Conservation (phyloP, 2,888 invertebrate species). For the Mystacides longicornis region DNA sequence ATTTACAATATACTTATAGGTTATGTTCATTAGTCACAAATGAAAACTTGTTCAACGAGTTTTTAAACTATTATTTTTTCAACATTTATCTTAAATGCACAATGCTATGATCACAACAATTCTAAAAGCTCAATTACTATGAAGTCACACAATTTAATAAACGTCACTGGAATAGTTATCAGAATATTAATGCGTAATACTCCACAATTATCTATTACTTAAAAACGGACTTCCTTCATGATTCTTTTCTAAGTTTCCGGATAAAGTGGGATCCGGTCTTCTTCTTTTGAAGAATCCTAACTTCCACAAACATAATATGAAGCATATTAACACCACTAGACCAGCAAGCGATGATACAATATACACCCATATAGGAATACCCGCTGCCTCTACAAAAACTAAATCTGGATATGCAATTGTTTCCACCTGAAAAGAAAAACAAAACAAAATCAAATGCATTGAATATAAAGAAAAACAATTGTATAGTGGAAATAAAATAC, state of each 20-base stretch:
- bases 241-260: conserved; percentile 72
- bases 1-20: too few species aligned
- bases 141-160: too few species aligned
- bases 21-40: too few species aligned
- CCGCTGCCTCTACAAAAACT: conserved; percentile 63
- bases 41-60: too few species aligned
- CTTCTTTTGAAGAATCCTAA: conserved; percentile 85
- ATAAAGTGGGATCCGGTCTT: conserved; percentile 74
- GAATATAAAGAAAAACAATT: not conserved
- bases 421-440: conserved; percentile 54
- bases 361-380: conserved; percentile 81
- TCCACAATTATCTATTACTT: conserved; percentile 2
- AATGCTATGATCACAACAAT: too few species aligned
- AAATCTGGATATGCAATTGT: conserved; percentile 80
- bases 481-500: too few species aligned
- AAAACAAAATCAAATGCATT: not conserved
- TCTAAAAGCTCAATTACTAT: too few species aligned
- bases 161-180: too few species aligned
- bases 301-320: conserved; percentile 79
- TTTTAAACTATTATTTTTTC: too few species aligned
- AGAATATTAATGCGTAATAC: too few species aligned
- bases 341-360: conserved; percentile 78
- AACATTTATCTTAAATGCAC: too few species aligned
- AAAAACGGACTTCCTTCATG: conserved; percentile 62
- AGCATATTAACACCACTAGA: conserved; percentile 68